phyloP scores from a whole-genome alignment of 2,113 vertebrate genomes.

The Lepus europaeus region DNA sequence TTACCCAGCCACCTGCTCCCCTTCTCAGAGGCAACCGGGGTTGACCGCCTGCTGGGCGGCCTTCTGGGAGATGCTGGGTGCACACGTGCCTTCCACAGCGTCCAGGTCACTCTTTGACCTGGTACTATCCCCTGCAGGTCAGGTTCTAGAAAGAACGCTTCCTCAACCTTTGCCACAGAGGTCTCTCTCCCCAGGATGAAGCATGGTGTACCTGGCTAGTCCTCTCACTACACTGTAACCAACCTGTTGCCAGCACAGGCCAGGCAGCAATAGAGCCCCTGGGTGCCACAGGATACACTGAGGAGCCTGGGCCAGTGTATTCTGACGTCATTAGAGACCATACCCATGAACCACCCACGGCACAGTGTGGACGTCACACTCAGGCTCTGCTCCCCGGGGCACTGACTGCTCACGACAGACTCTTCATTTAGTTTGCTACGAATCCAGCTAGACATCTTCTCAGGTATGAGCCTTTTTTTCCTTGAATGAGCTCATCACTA shows the following conservation, averaged over 20 bases:
- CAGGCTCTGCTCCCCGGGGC: background rate
- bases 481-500: background rate
- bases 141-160: background rate
- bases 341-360: background rate
- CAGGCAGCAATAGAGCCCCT: background rate
- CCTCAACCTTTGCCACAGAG: background rate
- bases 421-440: too few relatives aligned
- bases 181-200: background rate
- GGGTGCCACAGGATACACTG: background rate
- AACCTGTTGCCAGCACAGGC: background rate
- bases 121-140: fast-evolving
- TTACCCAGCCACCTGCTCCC: background rate
- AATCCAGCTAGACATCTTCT: too few relatives aligned
- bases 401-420: background rate
- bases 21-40: background rate
- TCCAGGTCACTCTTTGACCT: background rate
- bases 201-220: background rate
- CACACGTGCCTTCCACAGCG: too few relatives aligned
- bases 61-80: background rate
- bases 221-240: background rate
- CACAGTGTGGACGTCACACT: background rate
- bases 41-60: background rate
- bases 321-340: background rate
- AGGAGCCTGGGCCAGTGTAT: background rate
- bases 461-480: background rate